Evolutionary conservation across 2,113 vertebrate genomes (phyloP).

Genomic region (Spizaetus ornatus): DNA sequence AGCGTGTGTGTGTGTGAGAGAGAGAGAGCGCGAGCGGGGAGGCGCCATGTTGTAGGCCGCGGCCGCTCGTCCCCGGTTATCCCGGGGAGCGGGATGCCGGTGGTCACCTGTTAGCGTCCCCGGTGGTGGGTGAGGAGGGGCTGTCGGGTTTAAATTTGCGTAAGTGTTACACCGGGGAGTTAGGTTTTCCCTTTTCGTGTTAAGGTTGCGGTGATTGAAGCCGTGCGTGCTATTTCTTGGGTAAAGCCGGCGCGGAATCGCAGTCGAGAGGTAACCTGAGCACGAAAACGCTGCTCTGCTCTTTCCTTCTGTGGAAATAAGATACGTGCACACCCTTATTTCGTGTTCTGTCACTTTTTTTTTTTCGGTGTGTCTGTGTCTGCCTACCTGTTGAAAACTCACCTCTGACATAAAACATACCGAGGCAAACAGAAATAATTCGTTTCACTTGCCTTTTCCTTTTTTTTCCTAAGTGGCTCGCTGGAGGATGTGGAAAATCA

Average conservation of each 20-base stretch:
- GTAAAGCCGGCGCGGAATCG: neutral
- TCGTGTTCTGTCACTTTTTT: neutral
- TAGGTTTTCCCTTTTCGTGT: fast-evolving
- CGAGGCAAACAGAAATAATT: neutral
- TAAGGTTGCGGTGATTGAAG: neutral
- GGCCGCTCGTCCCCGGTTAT: fast-evolving
- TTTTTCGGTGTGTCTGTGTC: neutral
- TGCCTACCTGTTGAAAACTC: neutral
- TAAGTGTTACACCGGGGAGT: fast-evolving
- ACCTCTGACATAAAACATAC: fast-evolving
- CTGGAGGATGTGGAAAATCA: neutral
- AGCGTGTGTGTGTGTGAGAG: neutral
- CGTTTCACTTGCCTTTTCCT: neutral
- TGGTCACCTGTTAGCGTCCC: neutral
- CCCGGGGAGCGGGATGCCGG: fast-evolving
- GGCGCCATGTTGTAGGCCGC: neutral
- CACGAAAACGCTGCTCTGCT: fast-evolving
- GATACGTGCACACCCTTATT: fast-evolving
- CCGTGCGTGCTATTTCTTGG: fast-evolving
- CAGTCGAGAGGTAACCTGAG: too few species aligned
- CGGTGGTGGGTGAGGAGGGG: neutral
- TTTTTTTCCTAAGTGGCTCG: neutral
- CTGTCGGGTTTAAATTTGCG: fast-evolving
- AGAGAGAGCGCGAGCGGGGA: neutral
- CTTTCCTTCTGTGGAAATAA: neutral